A percentile compares a stretch with the other conserved stretches of the same genome.
phyloP scores from a whole-genome alignment of 1,140 invertebrate species.

The Achatina immaculata region DNA sequence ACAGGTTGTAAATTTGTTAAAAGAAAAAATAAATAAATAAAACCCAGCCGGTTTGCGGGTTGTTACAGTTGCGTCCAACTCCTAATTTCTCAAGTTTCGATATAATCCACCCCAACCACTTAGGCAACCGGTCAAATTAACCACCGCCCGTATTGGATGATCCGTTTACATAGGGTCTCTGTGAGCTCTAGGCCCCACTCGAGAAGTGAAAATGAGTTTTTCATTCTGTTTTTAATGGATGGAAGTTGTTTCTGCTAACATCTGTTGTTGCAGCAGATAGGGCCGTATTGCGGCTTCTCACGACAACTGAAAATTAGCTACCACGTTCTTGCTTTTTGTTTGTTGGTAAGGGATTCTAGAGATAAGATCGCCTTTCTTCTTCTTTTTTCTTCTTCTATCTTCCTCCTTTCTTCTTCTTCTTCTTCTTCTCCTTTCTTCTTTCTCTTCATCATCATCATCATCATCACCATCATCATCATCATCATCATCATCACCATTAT shows the following conservation, averaged over 20 bases:
- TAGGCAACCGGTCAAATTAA: neutral
- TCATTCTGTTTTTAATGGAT: slow-evolving; percentile 5
- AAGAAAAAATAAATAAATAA: no score
- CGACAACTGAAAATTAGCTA: slow-evolving; percentile 11
- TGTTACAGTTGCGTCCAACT: neutral
- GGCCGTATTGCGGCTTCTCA: neutral
- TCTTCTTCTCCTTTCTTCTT: no score
- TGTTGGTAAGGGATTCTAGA: no score
- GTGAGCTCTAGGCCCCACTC: neutral
- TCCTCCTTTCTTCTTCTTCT: no score
- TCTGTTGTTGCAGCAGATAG: neutral
- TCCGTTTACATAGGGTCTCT: neutral
- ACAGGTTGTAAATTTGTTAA: neutral
- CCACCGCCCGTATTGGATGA: neutral
- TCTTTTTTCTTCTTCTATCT: no score
- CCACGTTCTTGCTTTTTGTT: no score
- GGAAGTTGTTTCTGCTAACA: slow-evolving; percentile 2
- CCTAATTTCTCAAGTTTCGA: neutral
- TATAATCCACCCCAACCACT: neutral
- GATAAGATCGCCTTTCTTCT: no score
- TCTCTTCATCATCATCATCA: no score
- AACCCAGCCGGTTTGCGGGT: no score
- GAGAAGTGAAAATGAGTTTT: neutral
- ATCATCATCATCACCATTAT: no score
- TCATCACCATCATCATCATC: no score